Evolutionary conservation across 2,888 invertebrate species (phyloP), one percentile per base, ranked within the genome.

Genomic region (Elaeidobius kamerunicus): DNA sequence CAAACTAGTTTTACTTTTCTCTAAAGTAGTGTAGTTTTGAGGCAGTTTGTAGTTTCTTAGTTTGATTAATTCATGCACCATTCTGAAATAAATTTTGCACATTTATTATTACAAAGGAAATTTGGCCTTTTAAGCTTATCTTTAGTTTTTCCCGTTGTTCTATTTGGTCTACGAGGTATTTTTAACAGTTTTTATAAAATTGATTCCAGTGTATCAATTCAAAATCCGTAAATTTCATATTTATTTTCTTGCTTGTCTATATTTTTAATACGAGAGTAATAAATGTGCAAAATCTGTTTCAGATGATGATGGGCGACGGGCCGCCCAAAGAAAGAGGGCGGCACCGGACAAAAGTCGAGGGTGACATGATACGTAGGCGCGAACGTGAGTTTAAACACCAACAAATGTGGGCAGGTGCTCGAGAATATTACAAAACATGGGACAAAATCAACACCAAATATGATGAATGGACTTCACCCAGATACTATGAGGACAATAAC

Each of bases 401-500:
- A 12, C 63, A 69, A 51, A 59, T 64, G 44, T 74, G 74, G 74
- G 61, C 54, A 19, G 61, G 63, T n/a, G 65, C 67, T 23, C 65
- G 65, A 2, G 63, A 66, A 11, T 73, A 74, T 56, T 74, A 69
- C 60, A 65, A 72, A 38, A 61, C 62, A 9, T 71, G 67, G 63
- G 67, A 69, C 6, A 65, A 67, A 30, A 55, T 60, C 14, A 73
- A 71, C 57, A 60, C 65, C 18, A 69, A 69, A 58, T 73, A 64
- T 53, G 71, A 72, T 18, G 67, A 65, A 52, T 80, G 79, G 79
- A 78, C 79, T 3, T 74, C 75, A 14, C 75, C 78, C 5, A 69
- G 76, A 56, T 79, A 78, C 57, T 79, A 78, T 59, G 70, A 75
- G 45, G 71, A 74, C 45, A 77, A 75, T 19, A 75, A 73, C 20